Conservation (phyloP, 2,797 vertebrate species). For the Dendrocincla fuliginosa region DNA sequence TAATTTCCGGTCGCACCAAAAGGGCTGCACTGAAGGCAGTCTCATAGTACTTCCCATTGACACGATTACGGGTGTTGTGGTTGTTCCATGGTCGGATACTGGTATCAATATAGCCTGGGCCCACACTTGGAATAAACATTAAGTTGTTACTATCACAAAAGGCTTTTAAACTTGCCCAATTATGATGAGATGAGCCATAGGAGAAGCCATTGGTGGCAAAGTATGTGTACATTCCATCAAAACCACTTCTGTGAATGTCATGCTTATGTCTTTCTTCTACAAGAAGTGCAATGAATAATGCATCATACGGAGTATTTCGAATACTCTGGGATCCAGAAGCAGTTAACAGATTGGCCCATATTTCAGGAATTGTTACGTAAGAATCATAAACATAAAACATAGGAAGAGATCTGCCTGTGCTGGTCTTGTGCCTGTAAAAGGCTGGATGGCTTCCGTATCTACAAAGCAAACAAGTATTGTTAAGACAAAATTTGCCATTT, state of each 20-base stretch:
- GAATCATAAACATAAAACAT: slow-evolving; percentile 98
- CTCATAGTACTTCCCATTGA: slow-evolving; percentile 96
- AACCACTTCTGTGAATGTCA: slow-evolving; percentile 88
- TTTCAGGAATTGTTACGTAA: slow-evolving; percentile 88
- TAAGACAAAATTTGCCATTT: not conserved
- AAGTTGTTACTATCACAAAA: slow-evolving; percentile 91
- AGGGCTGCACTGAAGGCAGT: slow-evolving; percentile 86
- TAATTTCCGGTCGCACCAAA: slow-evolving; percentile 83
- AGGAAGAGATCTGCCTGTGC: slow-evolving; percentile 85
- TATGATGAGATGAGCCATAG: slow-evolving; percentile 91
- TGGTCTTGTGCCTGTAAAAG: slow-evolving; percentile 90
- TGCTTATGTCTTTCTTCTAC: slow-evolving; percentile 93
- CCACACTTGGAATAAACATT: slow-evolving; percentile 94
- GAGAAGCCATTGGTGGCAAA: slow-evolving; percentile 98
- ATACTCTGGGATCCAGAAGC: slow-evolving; percentile 83
- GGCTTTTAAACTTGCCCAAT: slow-evolving; percentile 89
- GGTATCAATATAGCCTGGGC: slow-evolving; percentile 94
- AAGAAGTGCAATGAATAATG: slow-evolving; percentile 90
- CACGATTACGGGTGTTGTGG: slow-evolving; percentile 92
- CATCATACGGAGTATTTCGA: slow-evolving; percentile 88
- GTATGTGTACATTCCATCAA: slow-evolving; percentile 96
- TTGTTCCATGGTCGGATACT: slow-evolving; percentile 94
- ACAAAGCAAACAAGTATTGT: slow-evolving; percentile 51
- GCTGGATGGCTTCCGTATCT: slow-evolving; percentile 94
- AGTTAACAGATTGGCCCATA: slow-evolving; percentile 90